Evolutionary conservation across 2,888 invertebrate species (phyloP).

Genomic region (Drosophila anomalata): DNA sequence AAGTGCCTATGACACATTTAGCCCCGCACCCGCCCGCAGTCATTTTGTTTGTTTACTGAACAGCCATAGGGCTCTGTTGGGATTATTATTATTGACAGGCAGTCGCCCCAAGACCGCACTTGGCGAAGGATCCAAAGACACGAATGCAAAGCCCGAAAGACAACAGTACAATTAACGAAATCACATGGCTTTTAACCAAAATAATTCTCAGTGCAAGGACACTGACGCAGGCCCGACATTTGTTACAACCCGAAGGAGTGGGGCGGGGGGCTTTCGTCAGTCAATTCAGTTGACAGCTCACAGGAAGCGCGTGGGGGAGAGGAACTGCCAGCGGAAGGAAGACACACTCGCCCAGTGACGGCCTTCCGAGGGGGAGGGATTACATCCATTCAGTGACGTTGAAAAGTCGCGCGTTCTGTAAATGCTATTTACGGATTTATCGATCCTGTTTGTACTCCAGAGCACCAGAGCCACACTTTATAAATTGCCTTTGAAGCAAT

Average conservation of each 20-base stretch:
- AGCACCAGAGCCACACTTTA: conserved; percentile 13
- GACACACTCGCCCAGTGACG: conserved; percentile 49
- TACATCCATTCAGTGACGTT: conserved; percentile 44
- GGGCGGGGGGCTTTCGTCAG: conserved; percentile 25
- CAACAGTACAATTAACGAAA: neutral
- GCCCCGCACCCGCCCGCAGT: conserved; percentile 10
- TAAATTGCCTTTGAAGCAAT: conserved; percentile 31
- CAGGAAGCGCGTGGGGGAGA: conserved; percentile 26
- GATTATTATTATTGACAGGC: conserved; percentile 44
- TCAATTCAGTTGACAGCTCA: conserved; percentile 30
- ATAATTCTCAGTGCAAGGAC: conserved; percentile 13
- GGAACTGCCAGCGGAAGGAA: conserved; percentile 49
- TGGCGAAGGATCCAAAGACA: no score
- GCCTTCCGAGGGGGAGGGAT: conserved; percentile 21
- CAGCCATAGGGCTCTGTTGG: conserved; percentile 36
- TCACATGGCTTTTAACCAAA: neutral
- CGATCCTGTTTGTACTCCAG: conserved; percentile 60
- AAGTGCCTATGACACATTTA: conserved; percentile 56
- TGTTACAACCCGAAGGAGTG: conserved; percentile 47
- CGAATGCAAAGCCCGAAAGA: neutral
- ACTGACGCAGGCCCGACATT: conserved; percentile 51
- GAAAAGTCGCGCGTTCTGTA: conserved; percentile 60
- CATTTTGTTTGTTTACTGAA: conserved; percentile 54
- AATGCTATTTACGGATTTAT: conserved; percentile 71
- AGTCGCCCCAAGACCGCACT: conserved; percentile 11